phyloP scores from a whole-genome alignment of 1,140 invertebrate species.

The Globodera rostochiensis region DNA sequence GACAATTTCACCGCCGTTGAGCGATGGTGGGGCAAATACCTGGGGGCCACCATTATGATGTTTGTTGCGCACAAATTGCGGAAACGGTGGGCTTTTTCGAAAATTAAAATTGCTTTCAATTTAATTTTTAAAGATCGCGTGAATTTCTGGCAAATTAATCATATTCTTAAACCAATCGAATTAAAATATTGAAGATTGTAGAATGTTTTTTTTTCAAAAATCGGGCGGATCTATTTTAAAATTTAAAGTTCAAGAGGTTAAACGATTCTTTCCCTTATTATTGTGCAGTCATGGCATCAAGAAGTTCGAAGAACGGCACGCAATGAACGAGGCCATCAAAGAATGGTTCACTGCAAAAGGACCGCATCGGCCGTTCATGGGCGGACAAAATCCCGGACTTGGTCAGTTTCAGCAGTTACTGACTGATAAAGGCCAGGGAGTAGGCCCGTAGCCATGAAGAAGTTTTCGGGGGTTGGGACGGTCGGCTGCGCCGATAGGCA shows the following conservation, averaged over 20 bases:
- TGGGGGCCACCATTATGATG: constrained; percentile 91
- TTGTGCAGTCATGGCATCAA: constrained; percentile 72
- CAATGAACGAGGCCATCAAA: constrained; percentile 84
- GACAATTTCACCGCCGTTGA: constrained; percentile 84
- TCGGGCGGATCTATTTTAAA: too few species aligned
- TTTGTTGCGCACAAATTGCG: constrained; percentile 85
- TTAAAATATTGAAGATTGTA: too few species aligned
- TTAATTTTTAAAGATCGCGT: constrained; percentile 2
- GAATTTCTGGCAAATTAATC: not conserved
- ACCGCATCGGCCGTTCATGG: constrained; percentile 76
- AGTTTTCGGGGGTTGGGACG: too few species aligned
- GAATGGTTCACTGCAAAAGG: constrained; percentile 74
- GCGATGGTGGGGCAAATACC: constrained; percentile 83
- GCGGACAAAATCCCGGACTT: constrained; percentile 82
- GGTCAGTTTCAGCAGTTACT: constrained; percentile 76
- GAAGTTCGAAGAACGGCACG: constrained; percentile 82
- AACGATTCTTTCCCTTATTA: not conserved
- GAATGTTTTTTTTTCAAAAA: too few species aligned
- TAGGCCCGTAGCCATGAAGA: too few species aligned
- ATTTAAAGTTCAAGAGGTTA: too few species aligned
- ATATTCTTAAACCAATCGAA: too few species aligned
- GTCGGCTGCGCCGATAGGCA: too few species aligned
- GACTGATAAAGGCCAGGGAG: too few species aligned
- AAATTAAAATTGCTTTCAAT: constrained; percentile 12
- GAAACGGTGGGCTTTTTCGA: constrained; percentile 71